phyloP scores from a whole-genome alignment of 2,113 vertebrate species.

The Chionomys nivalis region DNA sequence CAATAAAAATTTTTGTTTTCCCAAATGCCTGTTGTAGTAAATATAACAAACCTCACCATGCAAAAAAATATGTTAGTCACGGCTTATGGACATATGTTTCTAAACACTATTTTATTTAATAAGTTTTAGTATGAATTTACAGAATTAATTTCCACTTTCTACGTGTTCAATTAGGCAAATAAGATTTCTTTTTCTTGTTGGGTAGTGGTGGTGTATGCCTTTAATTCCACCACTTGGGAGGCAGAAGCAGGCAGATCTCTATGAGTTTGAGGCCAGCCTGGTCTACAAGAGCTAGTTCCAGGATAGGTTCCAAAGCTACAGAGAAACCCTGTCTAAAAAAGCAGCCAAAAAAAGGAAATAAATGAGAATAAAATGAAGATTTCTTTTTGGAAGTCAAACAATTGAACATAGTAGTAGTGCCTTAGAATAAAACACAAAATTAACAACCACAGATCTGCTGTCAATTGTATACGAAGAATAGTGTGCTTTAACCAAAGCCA shows the following conservation, averaged over 20 bases:
- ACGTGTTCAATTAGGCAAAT: not conserved
- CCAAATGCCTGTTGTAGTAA: not conserved
- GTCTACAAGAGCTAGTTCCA: no score
- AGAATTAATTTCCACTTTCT: slow-evolving; percentile 22
- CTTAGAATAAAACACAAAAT: slow-evolving; percentile 25
- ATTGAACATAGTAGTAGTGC: not conserved
- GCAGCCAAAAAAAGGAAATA: no score
- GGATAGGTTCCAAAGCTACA: no score
- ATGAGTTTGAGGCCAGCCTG: no score
- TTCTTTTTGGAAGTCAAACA: not conserved
- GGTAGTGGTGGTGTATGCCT: no score
- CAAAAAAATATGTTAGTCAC: not conserved
- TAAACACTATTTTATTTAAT: slow-evolving; percentile 30
- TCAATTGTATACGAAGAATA: not conserved
- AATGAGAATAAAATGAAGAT: no score
- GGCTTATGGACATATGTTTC: not conserved
- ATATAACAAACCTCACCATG: not conserved
- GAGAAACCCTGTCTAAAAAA: no score
- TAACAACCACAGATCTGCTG: not conserved
- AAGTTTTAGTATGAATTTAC: slow-evolving; percentile 14
- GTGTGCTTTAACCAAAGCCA: not conserved
- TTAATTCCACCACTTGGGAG: no score
- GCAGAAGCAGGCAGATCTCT: no score
- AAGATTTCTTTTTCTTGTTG: not conserved
- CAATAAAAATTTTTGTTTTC: not conserved